Evolutionary conservation across 2,113 vertebrate genomes (phyloP).

Genomic region (Micronycteris hirsuta): DNA sequence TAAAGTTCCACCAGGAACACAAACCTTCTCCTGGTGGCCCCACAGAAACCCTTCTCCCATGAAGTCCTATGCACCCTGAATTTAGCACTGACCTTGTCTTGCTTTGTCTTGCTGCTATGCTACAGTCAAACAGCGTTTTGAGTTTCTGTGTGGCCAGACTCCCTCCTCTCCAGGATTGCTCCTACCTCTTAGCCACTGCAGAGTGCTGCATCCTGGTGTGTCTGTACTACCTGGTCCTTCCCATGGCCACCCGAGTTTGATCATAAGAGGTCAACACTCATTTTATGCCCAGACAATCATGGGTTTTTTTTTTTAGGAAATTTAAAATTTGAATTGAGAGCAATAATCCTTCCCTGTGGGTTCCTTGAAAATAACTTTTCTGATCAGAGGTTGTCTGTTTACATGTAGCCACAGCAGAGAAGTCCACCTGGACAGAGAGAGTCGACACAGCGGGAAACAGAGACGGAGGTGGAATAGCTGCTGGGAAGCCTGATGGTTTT

Average conservation of each 20-base stretch:
- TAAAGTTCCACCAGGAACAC: not conserved
- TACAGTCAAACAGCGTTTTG: not conserved
- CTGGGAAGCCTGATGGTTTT: not conserved
- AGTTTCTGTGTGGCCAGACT: not conserved
- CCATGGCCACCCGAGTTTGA: not conserved
- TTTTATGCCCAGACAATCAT: not conserved
- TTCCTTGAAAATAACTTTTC: not conserved
- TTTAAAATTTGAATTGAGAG: not conserved
- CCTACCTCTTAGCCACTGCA: accelerated
- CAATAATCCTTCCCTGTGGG: not conserved
- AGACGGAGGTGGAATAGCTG: not conserved
- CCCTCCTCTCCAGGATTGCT: not conserved
- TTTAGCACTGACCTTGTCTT: not conserved
- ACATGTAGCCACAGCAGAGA: not conserved
- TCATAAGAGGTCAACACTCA: not conserved
- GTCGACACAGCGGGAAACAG: not conserved
- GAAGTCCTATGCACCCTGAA: accelerated
- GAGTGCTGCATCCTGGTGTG: not conserved
- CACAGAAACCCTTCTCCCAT: not conserved
- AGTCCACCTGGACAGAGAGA: not conserved
- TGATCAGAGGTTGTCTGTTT: not conserved
- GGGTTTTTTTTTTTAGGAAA: not conserved
- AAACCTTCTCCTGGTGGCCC: not conserved
- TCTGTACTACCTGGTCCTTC: not conserved
- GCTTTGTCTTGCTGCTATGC: not conserved